phyloP scores from a whole-genome alignment of 1,140 invertebrate genomes.

The Neodiprion pinetum region DNA sequence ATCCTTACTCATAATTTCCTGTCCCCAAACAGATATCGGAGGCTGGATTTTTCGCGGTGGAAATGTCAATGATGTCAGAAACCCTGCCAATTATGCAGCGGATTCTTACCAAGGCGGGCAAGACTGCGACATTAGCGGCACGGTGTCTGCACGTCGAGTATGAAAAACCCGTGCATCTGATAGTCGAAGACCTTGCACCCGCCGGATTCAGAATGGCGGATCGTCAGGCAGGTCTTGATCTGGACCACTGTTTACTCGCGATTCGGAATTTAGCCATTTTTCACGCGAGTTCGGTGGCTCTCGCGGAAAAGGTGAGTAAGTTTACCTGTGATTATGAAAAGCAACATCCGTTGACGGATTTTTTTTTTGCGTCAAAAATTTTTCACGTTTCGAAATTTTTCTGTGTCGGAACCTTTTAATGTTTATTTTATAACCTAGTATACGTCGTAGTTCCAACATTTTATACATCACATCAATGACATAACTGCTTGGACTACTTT shows the following conservation, averaged over 20 bases:
- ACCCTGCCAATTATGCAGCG: not conserved
- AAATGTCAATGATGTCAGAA: conserved; percentile 13
- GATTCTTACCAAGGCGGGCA: not conserved
- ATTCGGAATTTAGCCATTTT: conserved; percentile 61
- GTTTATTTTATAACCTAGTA: too few relatives aligned
- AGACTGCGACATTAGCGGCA: conserved; percentile 33
- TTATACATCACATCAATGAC: too few relatives aligned
- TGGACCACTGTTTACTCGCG: conserved; percentile 51
- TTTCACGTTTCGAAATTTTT: too few relatives aligned
- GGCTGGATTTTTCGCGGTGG: conserved; percentile 21
- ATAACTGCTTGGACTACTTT: too few relatives aligned
- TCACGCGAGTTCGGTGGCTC: conserved; percentile 57
- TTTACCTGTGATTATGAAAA: not conserved
- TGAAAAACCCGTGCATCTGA: conserved; percentile 51
- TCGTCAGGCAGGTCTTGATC: conserved; percentile 54
- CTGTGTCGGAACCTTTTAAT: too few relatives aligned
- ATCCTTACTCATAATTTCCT: not conserved
- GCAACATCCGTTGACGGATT: not conserved
- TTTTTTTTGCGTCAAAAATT: too few relatives aligned
- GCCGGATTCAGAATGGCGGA: conserved; percentile 58
- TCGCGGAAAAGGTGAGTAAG: conserved; percentile 59
- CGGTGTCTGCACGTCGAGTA: conserved; percentile 45
- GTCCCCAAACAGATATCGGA: not conserved
- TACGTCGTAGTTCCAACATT: too few relatives aligned
- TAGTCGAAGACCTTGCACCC: conserved; percentile 53